Conservation (phyloP, 2,797 vertebrate genomes). For the Perodicticus potto region DNA sequence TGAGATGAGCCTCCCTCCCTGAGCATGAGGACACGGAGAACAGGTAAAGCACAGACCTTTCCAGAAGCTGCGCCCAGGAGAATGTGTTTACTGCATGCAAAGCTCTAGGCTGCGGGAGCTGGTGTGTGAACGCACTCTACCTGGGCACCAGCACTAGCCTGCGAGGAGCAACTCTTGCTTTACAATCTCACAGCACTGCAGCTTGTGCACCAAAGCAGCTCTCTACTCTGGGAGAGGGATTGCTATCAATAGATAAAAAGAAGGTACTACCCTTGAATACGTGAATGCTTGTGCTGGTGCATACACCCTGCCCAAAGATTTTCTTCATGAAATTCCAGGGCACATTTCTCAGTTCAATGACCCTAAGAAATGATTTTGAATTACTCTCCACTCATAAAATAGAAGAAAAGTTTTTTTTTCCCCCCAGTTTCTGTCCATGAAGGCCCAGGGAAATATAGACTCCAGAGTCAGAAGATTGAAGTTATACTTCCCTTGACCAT, state of each 20-base stretch:
- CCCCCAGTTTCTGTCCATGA: not conserved
- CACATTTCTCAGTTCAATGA: slow-evolving; percentile 67
- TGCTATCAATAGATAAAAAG: not conserved
- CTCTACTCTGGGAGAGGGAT: not conserved
- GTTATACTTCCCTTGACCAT: not conserved
- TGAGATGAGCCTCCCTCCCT: accelerated
- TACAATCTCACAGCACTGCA: not conserved
- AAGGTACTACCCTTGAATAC: not conserved
- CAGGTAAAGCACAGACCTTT: not conserved
- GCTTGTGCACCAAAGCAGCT: not conserved
- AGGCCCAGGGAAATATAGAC: not conserved
- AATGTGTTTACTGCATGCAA: accelerated
- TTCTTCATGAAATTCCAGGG: slow-evolving; percentile 74
- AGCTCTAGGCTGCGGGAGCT: not conserved
- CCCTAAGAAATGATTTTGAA: slow-evolving; percentile 72
- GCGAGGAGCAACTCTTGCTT: not conserved
- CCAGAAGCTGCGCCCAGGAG: not conserved
- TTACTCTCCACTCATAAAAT: slow-evolving; percentile 71
- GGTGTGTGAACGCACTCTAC: not conserved
- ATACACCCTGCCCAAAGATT: slow-evolving; percentile 53
- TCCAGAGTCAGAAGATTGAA: not conserved
- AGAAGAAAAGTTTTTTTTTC: not conserved
- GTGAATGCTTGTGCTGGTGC: slow-evolving; percentile 42
- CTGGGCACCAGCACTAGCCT: accelerated
- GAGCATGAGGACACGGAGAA: not conserved